Base-by-base conservation (phyloP, 2,113 vertebrate genomes). In the Puntigrus tetrazona region DNA sequence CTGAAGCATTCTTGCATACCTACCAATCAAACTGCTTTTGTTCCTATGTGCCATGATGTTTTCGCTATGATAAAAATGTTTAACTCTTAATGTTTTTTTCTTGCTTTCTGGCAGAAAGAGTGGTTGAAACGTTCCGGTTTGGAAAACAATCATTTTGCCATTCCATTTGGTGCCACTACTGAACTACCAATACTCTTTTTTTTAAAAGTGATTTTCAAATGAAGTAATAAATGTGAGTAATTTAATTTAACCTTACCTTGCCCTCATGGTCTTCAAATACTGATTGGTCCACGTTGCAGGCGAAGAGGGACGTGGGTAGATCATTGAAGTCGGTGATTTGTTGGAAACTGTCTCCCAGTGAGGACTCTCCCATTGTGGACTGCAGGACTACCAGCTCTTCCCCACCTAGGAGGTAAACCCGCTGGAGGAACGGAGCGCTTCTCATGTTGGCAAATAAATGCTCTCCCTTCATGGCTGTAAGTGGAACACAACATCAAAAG, bases 311-410 rank as follows among this genome's bases (percentile, higher is more conserved):
- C 70, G 94, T 95, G 0, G 96, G 96, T 43, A 96, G 96, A 84
- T 96, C 96, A 0, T 95, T 96, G 94, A 96, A 96, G 90, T 96
- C 96, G 1, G 96, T 96, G 89, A 96, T 94, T 41, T 95, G 95
- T 87, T 95, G 90, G 86, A 96, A 95, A 78, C 94, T 80, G 52
- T 86, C 94, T 86, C 95, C 94, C 72, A 96, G 93, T 0, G 93
- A 85, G 7, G 85, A 92, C 85, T 92, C 93, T 86, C 91, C 91
- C 14, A 94, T 87, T 79, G 94, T 52, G 47, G 93, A 94, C 88
- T 94, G 95, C 72, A 95, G 92, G 0, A 96, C 89, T 87, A 95
- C 91, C 73, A 94, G 93, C 79, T 91, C 93, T 86, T 93, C 94
- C 0, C 95, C 95, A 18, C 95, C 94, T 0, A 89, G 87, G 74